These are phyloP conservation scores for Ennomos erosarius DNA, from an alignment of 2,888 invertebrate genomes.

Conservation along the genomic window DNA sequence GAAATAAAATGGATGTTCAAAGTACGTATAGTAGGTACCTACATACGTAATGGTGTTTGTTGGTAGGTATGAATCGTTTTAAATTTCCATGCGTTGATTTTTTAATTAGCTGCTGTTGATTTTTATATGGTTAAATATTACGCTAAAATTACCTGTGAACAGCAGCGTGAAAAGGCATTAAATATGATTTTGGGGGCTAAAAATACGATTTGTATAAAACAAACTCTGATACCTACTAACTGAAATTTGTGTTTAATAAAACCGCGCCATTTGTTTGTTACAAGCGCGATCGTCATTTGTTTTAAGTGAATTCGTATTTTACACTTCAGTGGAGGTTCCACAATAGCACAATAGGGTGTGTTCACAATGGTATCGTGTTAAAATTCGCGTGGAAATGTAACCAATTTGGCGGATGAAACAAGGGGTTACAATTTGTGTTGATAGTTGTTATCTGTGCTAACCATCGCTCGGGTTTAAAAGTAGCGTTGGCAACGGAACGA, in stretches of 20 bases:
- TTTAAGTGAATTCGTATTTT: slow-evolving; percentile 42
- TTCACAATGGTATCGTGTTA: slow-evolving; percentile 68
- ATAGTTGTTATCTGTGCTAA: slow-evolving; percentile 75
- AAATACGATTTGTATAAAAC: background rate
- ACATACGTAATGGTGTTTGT: slow-evolving; percentile 31
- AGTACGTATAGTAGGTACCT: slow-evolving; percentile 16
- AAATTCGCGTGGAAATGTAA: slow-evolving; percentile 78
- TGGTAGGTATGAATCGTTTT: slow-evolving; percentile 19
- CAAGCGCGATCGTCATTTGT: slow-evolving; percentile 16
- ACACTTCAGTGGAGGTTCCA: slow-evolving; percentile 40
- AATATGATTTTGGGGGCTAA: slow-evolving; percentile 23
- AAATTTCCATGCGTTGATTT: slow-evolving; percentile 39
- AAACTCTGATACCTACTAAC: background rate
- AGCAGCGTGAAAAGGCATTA: slow-evolving; percentile 33
- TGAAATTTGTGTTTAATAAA: slow-evolving; percentile 1
- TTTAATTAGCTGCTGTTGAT: slow-evolving; percentile 42
- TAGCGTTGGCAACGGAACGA: slow-evolving; percentile 65
- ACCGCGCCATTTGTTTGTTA: background rate
- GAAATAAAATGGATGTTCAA: slow-evolving; percentile 31
- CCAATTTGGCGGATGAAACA: slow-evolving; percentile 79
- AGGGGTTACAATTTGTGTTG: slow-evolving; percentile 80
- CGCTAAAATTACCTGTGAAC: slow-evolving; percentile 37
- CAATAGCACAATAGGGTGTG: slow-evolving; percentile 55
- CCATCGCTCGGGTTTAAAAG: slow-evolving; percentile 61
- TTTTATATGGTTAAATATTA: slow-evolving; percentile 36